phyloP scores from a whole-genome alignment of 2,113 vertebrate genomes.

The Paramisgurnus dabryanus region DNA sequence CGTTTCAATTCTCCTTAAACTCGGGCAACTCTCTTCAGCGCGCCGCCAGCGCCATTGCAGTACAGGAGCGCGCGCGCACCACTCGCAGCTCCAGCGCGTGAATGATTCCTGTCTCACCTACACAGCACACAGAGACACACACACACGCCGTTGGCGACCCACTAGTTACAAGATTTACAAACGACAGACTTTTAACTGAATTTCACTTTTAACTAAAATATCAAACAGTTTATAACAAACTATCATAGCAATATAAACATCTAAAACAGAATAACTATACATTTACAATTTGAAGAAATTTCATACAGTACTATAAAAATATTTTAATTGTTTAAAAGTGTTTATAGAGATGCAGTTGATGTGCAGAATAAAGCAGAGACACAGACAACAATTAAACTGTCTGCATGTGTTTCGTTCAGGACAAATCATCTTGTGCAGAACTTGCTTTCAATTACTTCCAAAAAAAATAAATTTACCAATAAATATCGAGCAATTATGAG shows the following conservation, averaged over 20 bases:
- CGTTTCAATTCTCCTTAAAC: not conserved
- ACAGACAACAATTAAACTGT: too few relatives aligned
- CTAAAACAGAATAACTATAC: not conserved
- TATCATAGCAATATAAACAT: not conserved
- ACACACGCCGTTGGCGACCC: not conserved
- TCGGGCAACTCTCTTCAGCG: conserved; percentile 67
- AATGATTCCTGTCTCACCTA: not conserved
- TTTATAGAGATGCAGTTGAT: too few relatives aligned
- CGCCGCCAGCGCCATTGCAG: conserved; percentile 75
- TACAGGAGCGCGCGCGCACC: conserved; percentile 66
- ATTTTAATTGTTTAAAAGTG: not conserved
- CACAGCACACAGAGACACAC: not conserved
- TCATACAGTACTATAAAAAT: not conserved
- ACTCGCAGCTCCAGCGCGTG: conserved; percentile 46
- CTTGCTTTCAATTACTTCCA: too few relatives aligned
- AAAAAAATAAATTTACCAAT: too few relatives aligned
- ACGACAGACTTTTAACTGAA: too few relatives aligned
- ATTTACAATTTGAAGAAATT: not conserved
- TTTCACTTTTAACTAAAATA: too few relatives aligned
- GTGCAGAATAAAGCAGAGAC: too few relatives aligned
- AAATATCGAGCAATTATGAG: too few relatives aligned
- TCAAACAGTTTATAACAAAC: not conserved
- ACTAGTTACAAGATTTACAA: not conserved
- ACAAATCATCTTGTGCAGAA: too few relatives aligned
- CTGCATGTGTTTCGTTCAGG: too few relatives aligned